Base-by-base conservation (phyloP, 2,113 vertebrate species). In the Clarias gariepinus region DNA sequence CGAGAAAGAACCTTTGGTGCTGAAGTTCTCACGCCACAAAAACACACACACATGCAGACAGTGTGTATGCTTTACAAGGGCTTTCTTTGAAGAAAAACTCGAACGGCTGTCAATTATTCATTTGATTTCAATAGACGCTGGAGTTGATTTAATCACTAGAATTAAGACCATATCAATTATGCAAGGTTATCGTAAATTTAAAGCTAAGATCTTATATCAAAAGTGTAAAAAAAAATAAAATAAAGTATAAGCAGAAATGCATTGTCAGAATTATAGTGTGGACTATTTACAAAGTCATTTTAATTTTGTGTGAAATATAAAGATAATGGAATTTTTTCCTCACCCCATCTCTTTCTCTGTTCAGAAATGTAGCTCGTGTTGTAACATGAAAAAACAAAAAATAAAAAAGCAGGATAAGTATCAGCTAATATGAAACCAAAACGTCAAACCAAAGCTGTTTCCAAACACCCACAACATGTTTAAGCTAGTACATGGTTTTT, bases 31-130 rank as follows among this genome's bases (percentile, higher is more conserved):
- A 64, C 71, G 33, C 19, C 25, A n/a, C 57, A 81, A 81, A 71
- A 28, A 83, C 2, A 47, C 19, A 86, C 19, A 86, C 58, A 63
- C 68, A 36, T 4, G 28, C 8, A 53, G 15, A 83, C 80, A 82
- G 1, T 18, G 28, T 8, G 3, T 15, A 73, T 5, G n/a, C 7
- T 30, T 73, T 36, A 55, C 9, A 1, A 21, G 55, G 12, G 21
- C 19, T 87, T 85, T 52, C 90, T 94, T 94, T 94, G 92, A 94
- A 93, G 91, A 76, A 55, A 57, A 90, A 88, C 91, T 92, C 92
- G 90, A 87, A 73, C 12, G 1, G 6, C 61, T 81, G 52, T 81
- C n/a, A 60, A 3, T 81, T 53, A 80, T 92, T 90, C 83, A 83
- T 53, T 85, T 88, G 61, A 86, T 79, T 84, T 47, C 9, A 2